Evolutionary conservation across 2,888 invertebrate genomes (phyloP).

Genomic region (Agrilus mali): DNA sequence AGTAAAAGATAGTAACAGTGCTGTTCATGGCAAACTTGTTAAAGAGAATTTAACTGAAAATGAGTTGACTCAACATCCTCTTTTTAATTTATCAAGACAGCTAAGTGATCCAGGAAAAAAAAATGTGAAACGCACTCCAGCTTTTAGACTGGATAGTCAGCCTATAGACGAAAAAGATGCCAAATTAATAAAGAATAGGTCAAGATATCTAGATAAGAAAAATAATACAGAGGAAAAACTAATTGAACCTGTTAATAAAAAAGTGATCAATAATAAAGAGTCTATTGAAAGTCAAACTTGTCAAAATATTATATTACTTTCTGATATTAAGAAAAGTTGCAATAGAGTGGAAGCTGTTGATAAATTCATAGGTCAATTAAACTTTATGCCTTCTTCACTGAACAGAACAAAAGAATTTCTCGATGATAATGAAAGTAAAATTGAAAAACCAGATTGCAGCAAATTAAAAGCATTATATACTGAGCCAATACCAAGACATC

Average conservation of each 20-base stretch:
- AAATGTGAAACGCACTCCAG: constrained; percentile 43
- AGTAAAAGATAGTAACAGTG: neutral
- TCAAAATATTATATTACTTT: no score
- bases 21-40: neutral
- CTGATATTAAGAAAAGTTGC: no score
- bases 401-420: no score
- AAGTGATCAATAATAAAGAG: no score
- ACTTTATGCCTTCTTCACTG: no score
- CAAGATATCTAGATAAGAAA: constrained; percentile 8
- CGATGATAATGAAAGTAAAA: no score
- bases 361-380: no score
- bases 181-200: constrained; percentile 9
- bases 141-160: constrained; percentile 37
- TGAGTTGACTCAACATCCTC: constrained; percentile 6
- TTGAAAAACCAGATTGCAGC: no score
- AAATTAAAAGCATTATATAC: constrained; percentile 18
- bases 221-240: no score
- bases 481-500: constrained; percentile 27
- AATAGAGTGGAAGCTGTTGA: no score
- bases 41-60: neutral
- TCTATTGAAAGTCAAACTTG: no score
- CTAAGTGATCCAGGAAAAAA: constrained; percentile 33
- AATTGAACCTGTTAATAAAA: no score
- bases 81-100: constrained; percentile 22
- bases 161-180: constrained; percentile 7